Conservation (phyloP, 2,113 vertebrate species). For the Budorcas taxicolor region DNA sequence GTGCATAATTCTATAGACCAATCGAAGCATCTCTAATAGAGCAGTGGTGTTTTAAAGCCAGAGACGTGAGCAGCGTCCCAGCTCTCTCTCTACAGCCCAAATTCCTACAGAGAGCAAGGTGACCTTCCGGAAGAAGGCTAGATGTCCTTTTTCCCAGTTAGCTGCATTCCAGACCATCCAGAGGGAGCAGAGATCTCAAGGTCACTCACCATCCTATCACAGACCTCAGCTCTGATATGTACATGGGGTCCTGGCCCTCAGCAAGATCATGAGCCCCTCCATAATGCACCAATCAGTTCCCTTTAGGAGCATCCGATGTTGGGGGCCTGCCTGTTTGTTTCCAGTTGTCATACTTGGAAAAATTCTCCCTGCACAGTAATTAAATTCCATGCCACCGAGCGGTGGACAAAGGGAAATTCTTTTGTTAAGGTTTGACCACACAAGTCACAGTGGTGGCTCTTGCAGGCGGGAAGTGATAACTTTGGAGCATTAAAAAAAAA, state of each 20-base stretch:
- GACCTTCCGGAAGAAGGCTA: background rate
- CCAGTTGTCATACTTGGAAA: constrained; percentile 60
- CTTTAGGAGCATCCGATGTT: background rate
- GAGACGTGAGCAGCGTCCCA: constrained; percentile 6
- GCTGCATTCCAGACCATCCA: too few relatives aligned
- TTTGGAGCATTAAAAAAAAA: constrained; percentile 99
- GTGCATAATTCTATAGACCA: constrained; percentile 62
- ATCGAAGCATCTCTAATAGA: constrained; percentile 55
- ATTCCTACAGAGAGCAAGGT: background rate
- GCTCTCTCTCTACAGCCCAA: background rate
- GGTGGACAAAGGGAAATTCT: constrained; percentile 86
- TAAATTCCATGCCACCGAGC: constrained; percentile 79
- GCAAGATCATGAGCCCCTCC: background rate
- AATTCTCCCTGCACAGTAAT: constrained; percentile 80
- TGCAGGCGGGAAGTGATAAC: constrained; percentile 93
- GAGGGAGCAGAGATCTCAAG: background rate
- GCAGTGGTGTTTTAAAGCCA: constrained; percentile 39
- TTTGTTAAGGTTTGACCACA: constrained; percentile 95
- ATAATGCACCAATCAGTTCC: background rate
- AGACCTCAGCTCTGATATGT: background rate
- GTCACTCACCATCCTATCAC: accelerated
- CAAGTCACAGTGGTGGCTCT: constrained; percentile 88
- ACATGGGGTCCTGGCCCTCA: accelerated
- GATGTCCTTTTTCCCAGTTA: background rate
- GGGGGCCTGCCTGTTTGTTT: background rate